These are phyloP conservation scores for Eupsilia transversa DNA, from an alignment of 2,888 invertebrate genomes.

Conservation along the genomic window DNA sequence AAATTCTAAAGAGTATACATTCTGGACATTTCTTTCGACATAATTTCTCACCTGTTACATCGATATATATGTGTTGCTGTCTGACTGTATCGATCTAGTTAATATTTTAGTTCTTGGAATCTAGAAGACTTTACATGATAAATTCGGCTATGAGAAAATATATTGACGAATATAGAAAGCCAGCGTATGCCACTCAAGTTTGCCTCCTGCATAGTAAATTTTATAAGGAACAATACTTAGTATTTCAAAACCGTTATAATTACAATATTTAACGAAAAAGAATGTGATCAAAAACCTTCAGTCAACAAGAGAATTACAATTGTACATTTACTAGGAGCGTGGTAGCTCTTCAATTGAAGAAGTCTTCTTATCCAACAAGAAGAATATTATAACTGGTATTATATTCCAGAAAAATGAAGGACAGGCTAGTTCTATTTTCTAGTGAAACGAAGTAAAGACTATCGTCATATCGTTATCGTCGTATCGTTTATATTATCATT, in stretches of 20 bases:
- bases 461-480: no score
- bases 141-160: background rate
- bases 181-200: no score
- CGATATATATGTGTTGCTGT: conserved; percentile 61
- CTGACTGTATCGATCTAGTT: conserved; percentile 61
- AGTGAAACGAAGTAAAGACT: no score
- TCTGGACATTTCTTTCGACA: conserved; percentile 13
- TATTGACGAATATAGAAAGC: background rate
- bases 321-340: no score
- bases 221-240: background rate
- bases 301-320: no score
- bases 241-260: no score
- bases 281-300: no score
- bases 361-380: background rate
- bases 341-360: no score
- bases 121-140: background rate
- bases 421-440: no score
- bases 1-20: background rate
- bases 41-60: conserved; percentile 55
- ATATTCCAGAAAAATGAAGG: no score
- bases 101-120: conserved; percentile 24
- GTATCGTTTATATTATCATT: no score
- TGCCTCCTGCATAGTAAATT: background rate
- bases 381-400: background rate
- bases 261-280: no score